Evolutionary conservation across 2,113 vertebrate genomes (phyloP), one percentile per base, ranked within the genome.

Genomic region (Xiphophorus maculatus): DNA sequence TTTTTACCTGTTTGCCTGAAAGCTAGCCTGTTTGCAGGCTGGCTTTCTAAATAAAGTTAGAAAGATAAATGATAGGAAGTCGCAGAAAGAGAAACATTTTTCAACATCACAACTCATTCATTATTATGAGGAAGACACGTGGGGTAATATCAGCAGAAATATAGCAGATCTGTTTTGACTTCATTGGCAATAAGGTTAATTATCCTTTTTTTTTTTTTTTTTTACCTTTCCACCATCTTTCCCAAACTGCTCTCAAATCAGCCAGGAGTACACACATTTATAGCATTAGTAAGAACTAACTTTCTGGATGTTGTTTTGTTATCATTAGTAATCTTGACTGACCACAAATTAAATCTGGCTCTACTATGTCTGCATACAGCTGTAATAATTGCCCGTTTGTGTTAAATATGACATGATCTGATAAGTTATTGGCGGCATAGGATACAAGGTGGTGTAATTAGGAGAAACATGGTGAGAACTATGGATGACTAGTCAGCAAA

Each of bases 401-500:
- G 22, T 58, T 58, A 58, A 42, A 25, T 58, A 58, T n/a, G 22
- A 58, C 25, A 58, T 7, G 8, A 25, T 58, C 25, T 70, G 65
- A 64, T 58, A 62, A 76, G 63, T 78, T 69, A 87, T 60, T 70
- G 51, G 66, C 22, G 14, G 11, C 48, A 58, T 30, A 30, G 11
- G 65, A 19, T 17, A 74, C 67, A 74, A 66, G 32, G 71, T 54
- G 28, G 51, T n/a, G 30, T 74, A 77, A 76, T 48, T 33, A 51
- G 58, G 61, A 70, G 44, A 82, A 63, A 69, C 61, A 25, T 64
- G 35, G 71, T 40, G 44, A 80, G 76, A 33, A 73, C 15, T 44
- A 73, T 63, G 82, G 71, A 71, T 81, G 80, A 77, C 66, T 78
- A 78, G 74, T 86, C 86, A 89, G 88, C 75, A 3, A 88, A 87